These are phyloP conservation scores for Lasioglossum albipes DNA, from an alignment of 1,140 invertebrate genomes.

Conservation along the genomic window DNA sequence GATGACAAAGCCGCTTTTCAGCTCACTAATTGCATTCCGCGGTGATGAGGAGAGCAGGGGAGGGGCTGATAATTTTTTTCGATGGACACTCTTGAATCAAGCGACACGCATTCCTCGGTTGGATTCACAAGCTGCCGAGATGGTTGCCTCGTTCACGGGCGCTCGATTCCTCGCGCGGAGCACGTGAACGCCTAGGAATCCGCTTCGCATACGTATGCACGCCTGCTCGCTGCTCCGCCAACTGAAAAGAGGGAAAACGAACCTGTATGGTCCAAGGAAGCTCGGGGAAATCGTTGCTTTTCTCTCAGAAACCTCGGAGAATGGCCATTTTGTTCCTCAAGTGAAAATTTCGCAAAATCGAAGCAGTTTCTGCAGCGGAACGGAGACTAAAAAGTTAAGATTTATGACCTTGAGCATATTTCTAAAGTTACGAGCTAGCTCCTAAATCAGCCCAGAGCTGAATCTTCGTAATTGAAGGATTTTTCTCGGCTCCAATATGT, in stretches of 20 bases:
- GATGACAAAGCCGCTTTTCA: conserved; percentile 33
- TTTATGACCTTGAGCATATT: too few species aligned
- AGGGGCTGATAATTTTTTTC: conserved; percentile 10
- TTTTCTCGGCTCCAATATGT: too few species aligned
- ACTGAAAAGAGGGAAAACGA: conserved; percentile 20
- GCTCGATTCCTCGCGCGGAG: conserved; percentile 24
- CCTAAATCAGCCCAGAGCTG: too few species aligned
- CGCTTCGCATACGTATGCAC: conserved; percentile 38
- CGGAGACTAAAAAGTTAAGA: too few species aligned
- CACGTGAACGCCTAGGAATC: conserved; percentile 27
- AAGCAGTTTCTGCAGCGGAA: too few species aligned
- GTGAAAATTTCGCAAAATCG: too few species aligned
- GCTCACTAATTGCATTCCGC: background rate
- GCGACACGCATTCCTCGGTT: conserved; percentile 32
- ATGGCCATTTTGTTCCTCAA: too few species aligned
- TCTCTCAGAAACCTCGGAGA: too few species aligned
- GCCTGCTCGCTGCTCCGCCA: conserved; percentile 32
- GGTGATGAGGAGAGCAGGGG: background rate
- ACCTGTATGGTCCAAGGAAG: too few species aligned
- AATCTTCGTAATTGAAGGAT: too few species aligned
- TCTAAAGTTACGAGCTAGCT: too few species aligned
- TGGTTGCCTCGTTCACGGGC: conserved; percentile 45
- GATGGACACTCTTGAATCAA: conserved; percentile 32
- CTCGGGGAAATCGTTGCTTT: too few species aligned
- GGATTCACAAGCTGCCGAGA: conserved; percentile 33